Conservation (phyloP, 2,888 invertebrate genomes). For the Iphiclides podalirius region DNA sequence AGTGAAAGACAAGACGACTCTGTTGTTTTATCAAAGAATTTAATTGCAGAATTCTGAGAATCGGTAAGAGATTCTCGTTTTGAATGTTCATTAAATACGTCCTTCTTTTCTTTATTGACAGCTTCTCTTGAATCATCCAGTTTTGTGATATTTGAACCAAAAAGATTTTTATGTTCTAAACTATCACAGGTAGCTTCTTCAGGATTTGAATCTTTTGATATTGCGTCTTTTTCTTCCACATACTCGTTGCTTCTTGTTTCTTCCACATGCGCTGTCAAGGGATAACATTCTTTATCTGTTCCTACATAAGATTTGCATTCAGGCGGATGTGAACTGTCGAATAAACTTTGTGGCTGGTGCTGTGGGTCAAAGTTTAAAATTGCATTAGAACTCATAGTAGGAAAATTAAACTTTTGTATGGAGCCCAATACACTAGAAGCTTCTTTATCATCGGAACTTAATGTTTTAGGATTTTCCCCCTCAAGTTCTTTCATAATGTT, state of each 20-base stretch:
- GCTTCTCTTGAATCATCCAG: background rate
- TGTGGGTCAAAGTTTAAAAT: background rate
- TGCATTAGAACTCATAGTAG: background rate
- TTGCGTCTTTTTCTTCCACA: background rate
- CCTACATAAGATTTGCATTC: background rate
- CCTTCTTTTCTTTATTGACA: background rate
- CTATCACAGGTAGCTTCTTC: background rate
- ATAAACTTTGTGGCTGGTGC: background rate
- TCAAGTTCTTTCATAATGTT: background rate
- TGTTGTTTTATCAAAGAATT: constrained; percentile 4
- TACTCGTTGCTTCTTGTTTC: too few relatives aligned
- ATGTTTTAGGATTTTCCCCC: background rate
- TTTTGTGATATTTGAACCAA: background rate
- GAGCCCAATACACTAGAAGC: background rate
- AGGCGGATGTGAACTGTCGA: background rate
- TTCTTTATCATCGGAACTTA: background rate
- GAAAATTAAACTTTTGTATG: background rate
- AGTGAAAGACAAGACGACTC: constrained; percentile 1
- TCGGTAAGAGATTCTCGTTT: constrained; percentile 17
- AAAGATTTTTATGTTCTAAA: background rate
- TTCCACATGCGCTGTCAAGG: background rate
- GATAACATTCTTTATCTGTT: background rate
- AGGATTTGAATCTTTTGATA: background rate
- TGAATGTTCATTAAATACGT: background rate
- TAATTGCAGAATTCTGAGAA: background rate